Base-by-base conservation (phyloP, 2,797 vertebrate genomes). In the Botia almorhae region DNA sequence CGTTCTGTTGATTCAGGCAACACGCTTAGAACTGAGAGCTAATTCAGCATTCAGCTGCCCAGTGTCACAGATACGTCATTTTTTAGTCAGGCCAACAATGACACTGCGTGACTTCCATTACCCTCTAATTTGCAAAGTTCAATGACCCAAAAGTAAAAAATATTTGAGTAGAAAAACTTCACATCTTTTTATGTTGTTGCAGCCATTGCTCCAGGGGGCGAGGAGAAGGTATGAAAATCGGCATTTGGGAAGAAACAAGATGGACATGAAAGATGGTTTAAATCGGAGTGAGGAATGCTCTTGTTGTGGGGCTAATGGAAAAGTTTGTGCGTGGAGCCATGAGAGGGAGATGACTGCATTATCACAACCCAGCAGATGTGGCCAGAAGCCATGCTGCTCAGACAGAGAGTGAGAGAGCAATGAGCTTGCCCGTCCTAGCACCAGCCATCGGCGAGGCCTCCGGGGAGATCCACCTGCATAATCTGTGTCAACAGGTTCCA, bases 401-500 rank as follows among this genome's bases (percentile, higher is more conserved):
- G 89, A 89, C 83, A 87, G 90, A 91, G 26, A 65, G 60, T 6
- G 60, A 89, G 84, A 87, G 92, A 92, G 91, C 92, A 91, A 91
- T 92, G 89, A 89, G 89, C 90, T 87, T 88, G 48, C n/a, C 43
- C 85, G 89, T 91, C 89, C 90, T 88, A 12, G 90, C 89, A 89
- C 90, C 88, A 80, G 91, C 93, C 92, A 89, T 89, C 85, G 90
- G 93, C 91, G 85, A 90, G 88, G 89, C 93, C 92, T 87, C 83
- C 85, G 88, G 92, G 90, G 90, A 89, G 91, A 88, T 89, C 87
- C 90, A 94, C 93, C 94, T 93, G 92, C 92, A 90, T 93, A 93
- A 94, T 94, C 92, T 93, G 90, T 93, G 93, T 93, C 93, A 94
- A 94, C 93, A 94, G 94, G 93, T 93, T 93, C 92, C 91, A 94